Percentiles rank a stretch among this genome's conserved stretches.
These are phyloP conservation scores for Pseudomugil gertrudae DNA, from an alignment of 2,797 vertebrate genomes.

Conservation along the genomic window DNA sequence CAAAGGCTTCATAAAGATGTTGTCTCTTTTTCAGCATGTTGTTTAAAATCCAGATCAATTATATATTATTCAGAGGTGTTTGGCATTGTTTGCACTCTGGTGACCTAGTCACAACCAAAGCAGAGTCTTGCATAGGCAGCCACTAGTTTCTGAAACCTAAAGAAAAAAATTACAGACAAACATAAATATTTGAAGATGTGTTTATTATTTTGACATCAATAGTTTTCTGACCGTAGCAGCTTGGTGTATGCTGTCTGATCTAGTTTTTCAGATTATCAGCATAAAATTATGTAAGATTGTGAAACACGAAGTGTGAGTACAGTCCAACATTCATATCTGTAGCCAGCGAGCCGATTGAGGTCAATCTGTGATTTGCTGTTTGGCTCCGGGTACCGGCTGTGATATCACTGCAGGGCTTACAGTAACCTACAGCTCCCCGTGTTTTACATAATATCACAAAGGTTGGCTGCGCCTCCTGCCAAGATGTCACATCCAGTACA, in stretches of 20 bases:
- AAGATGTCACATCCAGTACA: conserved; percentile 16
- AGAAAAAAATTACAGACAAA: conserved; percentile 13
- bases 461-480: conserved; percentile 37
- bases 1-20: too few species aligned
- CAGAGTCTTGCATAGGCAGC: not conserved
- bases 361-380: conserved; percentile 78
- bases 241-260: conserved; percentile 14
- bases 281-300: conserved; percentile 27
- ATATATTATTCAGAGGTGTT: conserved; percentile 13
- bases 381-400: conserved; percentile 45
- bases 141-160: conserved; percentile 23
- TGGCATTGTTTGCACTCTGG: conserved; percentile 12
- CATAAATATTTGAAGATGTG: not conserved
- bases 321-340: conserved; percentile 50
- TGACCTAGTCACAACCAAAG: conserved; percentile 19
- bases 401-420: conserved; percentile 61
- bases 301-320: conserved; percentile 32
- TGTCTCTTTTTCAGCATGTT: conserved; percentile 3
- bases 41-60: conserved; percentile 1
- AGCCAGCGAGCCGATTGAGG: conserved; percentile 68
- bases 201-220: conserved; percentile 1
- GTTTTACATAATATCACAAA: conserved; percentile 57
- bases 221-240: conserved; percentile 4
- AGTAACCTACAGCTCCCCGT: conserved; percentile 26
- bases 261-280: conserved; percentile 29